These are phyloP conservation scores for Leucania comma DNA, from an alignment of 2,888 invertebrate genomes.

Conservation along the genomic window DNA sequence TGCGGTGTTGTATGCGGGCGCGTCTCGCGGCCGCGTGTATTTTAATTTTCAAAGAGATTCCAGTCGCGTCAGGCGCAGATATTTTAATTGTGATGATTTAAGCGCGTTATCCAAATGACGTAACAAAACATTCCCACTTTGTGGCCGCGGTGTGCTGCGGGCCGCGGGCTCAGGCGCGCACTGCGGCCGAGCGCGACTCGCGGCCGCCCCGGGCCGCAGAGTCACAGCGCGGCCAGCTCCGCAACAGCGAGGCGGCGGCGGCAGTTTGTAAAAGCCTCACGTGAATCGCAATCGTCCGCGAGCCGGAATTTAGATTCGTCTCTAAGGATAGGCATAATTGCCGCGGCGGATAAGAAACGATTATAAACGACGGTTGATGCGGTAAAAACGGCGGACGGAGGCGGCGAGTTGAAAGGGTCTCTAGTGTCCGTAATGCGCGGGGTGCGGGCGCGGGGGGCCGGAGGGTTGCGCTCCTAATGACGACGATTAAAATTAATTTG, in stretches of 20 bases:
- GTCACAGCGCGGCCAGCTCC: neutral
- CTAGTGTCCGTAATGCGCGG: conserved; percentile 47
- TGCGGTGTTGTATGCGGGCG: conserved; percentile 34
- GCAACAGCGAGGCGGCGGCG: conserved; percentile 5
- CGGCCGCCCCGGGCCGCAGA: neutral
- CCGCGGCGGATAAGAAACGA: conserved; percentile 57
- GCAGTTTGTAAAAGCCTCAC: conserved; percentile 58
- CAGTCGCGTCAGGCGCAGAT: conserved; percentile 71
- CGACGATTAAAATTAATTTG: conserved; percentile 89
- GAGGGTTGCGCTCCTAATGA: conserved; percentile 76
- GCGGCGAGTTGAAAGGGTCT: conserved; percentile 70
- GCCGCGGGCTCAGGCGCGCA: neutral
- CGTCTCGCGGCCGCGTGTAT: conserved; percentile 61
- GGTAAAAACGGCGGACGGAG: conserved; percentile 63
- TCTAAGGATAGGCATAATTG: conserved; percentile 69
- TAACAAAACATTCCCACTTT: conserved; percentile 77
- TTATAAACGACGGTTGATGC: conserved; percentile 63
- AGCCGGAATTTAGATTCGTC: conserved; percentile 67
- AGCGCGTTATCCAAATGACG: conserved; percentile 76
- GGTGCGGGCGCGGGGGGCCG: conserved; percentile 30
- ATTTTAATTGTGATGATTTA: conserved; percentile 87
- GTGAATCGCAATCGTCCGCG: conserved; percentile 58
- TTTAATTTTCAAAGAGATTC: conserved; percentile 83
- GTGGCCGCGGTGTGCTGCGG: conserved; percentile 33
- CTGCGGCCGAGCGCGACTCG: no score